A percentile compares a stretch with the other conserved stretches of the same genome.
These are phyloP conservation scores for Cacoxenus indagator DNA, from an alignment of 2,888 invertebrate genomes.

Conservation along the genomic window DNA sequence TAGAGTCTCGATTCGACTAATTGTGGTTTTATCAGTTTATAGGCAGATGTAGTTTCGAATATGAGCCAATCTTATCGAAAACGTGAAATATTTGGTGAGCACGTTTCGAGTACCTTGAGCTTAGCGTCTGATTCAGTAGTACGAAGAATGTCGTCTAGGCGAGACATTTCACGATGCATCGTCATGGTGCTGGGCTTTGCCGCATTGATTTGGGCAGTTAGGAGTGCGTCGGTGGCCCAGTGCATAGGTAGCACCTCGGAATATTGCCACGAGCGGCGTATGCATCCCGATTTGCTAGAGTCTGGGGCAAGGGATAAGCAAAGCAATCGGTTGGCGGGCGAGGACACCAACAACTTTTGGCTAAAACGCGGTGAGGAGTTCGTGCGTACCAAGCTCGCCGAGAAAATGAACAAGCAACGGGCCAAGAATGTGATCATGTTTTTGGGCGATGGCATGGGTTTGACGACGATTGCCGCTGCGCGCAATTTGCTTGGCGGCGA, in stretches of 20 bases:
- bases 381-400: slow-evolving; percentile 60
- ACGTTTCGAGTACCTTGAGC: background rate
- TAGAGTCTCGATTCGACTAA: slow-evolving; percentile 32
- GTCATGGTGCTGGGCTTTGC: slow-evolving; percentile 36
- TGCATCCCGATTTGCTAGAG: slow-evolving; percentile 62
- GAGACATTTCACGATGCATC: slow-evolving; percentile 34
- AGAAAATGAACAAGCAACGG: slow-evolving; percentile 66
- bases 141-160: slow-evolving; percentile 41
- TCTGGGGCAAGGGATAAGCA: background rate
- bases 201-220: slow-evolving; percentile 16
- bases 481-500: slow-evolving; percentile 84
- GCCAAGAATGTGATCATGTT: slow-evolving; percentile 87
- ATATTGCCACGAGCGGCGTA: slow-evolving; percentile 55
- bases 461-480: slow-evolving; percentile 84
- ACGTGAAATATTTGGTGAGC: background rate
- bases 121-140: slow-evolving; percentile 40
- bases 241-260: slow-evolving; percentile 50
- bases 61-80: slow-evolving; percentile 45
- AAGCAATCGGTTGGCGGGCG: slow-evolving; percentile 37
- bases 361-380: slow-evolving; percentile 50
- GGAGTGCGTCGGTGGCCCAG: slow-evolving; percentile 43
- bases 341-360: slow-evolving; percentile 61
- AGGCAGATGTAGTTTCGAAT: background rate
- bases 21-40: slow-evolving; percentile 31
- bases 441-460: slow-evolving; percentile 90